phyloP scores from a whole-genome alignment of 2,113 vertebrate species.

The Odocoileus virginianus region DNA sequence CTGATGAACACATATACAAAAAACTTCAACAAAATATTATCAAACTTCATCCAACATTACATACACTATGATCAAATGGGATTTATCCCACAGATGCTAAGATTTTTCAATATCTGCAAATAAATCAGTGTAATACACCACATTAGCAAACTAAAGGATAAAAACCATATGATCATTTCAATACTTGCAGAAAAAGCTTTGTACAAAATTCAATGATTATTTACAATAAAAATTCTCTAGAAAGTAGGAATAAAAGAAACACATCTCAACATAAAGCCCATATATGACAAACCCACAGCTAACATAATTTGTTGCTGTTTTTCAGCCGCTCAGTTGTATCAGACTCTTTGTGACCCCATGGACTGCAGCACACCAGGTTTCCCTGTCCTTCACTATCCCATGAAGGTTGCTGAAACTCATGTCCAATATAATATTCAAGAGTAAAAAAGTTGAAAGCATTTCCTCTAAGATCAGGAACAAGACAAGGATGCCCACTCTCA shows the following conservation, averaged over 20 bases:
- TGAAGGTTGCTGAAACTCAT: background rate
- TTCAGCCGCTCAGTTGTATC: background rate
- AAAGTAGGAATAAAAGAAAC: background rate
- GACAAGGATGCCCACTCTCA: background rate
- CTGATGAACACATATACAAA: background rate
- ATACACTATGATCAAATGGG: background rate
- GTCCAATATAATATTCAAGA: background rate
- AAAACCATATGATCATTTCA: background rate
- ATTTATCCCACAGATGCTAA: background rate
- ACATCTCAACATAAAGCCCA: background rate
- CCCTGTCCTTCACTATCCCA: background rate
- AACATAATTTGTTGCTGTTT: background rate
- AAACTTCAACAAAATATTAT: background rate
- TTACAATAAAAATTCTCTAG: background rate
- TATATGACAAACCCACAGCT: background rate
- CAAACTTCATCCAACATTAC: background rate
- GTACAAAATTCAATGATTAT: background rate
- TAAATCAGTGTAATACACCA: background rate
- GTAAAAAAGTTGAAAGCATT: background rate
- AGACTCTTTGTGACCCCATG: background rate
- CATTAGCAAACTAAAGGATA: background rate
- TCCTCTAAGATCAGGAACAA: background rate
- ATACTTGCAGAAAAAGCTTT: background rate
- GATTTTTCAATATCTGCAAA: background rate
- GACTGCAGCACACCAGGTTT: background rate